Percentiles rank a stretch among this genome's conserved stretches.
These are phyloP conservation scores for Phylloscopus collybita DNA, from an alignment of 2,797 vertebrate genomes.

Conservation along the genomic window DNA sequence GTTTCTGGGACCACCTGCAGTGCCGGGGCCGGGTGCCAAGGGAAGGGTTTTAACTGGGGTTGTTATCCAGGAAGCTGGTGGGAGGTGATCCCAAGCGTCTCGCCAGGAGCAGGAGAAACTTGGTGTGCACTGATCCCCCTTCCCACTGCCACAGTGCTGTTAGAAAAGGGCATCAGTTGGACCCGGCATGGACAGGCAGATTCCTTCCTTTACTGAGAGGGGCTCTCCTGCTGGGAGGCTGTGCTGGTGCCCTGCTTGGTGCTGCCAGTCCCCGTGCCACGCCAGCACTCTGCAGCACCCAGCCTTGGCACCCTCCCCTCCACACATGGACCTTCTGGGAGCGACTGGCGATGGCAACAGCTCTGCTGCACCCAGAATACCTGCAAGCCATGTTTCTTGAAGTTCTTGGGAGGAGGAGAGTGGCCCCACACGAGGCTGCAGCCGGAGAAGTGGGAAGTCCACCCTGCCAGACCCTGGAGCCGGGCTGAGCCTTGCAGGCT, in stretches of 20 bases:
- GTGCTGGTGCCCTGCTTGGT: background rate
- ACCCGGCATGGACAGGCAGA: rapidly evolving
- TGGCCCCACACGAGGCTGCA: rapidly evolving
- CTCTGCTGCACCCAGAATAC: background rate
- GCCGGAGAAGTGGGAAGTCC: background rate
- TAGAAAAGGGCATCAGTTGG: background rate
- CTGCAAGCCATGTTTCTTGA: rapidly evolving
- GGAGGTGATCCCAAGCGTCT: background rate
- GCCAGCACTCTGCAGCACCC: background rate
- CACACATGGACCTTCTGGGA: rapidly evolving
- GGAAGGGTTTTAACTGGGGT: background rate
- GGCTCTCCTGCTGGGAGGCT: background rate
- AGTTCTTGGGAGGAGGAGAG: background rate
- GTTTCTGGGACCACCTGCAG: rapidly evolving
- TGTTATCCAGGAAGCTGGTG: rapidly evolving
- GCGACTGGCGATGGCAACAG: rapidly evolving
- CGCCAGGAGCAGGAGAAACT: background rate
- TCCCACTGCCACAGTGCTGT: rapidly evolving
- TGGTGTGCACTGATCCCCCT: rapidly evolving
- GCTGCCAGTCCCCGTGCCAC: background rate
- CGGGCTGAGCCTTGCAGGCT: background rate
- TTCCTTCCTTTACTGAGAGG: background rate
- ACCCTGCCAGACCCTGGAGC: rapidly evolving
- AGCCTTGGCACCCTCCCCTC: background rate
- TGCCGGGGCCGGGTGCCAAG: rapidly evolving